Evolutionary conservation across 2,113 vertebrate genomes (phyloP).

Genomic region (Sialia sialis): DNA sequence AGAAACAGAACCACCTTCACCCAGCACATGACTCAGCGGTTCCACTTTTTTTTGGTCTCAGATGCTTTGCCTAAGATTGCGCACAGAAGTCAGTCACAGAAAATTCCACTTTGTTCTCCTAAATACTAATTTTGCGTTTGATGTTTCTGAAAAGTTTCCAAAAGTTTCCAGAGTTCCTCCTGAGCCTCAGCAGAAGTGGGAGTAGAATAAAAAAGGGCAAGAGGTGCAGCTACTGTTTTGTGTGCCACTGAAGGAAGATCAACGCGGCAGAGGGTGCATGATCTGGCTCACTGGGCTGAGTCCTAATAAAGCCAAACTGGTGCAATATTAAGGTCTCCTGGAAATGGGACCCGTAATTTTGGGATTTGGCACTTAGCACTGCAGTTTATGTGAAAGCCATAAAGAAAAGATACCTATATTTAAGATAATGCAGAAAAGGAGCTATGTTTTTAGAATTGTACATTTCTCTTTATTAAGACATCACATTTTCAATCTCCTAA

Average conservation of each 20-base stretch:
- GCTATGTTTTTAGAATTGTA: neutral
- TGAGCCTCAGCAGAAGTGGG: neutral
- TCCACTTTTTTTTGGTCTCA: neutral
- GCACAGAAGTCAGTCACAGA: neutral
- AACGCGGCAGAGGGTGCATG: neutral
- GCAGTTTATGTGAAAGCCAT: neutral
- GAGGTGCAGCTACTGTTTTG: neutral
- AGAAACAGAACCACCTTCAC: neutral
- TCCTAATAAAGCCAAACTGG: neutral
- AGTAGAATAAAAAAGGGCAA: neutral
- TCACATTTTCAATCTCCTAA: conserved; percentile 57
- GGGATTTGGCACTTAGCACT: neutral
- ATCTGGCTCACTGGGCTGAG: neutral
- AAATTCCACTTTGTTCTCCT: neutral
- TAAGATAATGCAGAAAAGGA: neutral
- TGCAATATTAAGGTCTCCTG: neutral
- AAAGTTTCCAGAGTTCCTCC: neutral
- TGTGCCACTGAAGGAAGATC: neutral
- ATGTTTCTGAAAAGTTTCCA: neutral
- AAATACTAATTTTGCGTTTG: neutral
- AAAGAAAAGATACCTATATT: neutral
- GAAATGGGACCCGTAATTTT: neutral
- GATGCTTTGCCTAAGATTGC: neutral
- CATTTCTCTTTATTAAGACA: conserved; percentile 61
- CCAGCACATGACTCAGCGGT: neutral